These are phyloP conservation scores for Stratiomys singularior DNA, from an alignment of 2,888 invertebrate species.

Conservation along the genomic window DNA sequence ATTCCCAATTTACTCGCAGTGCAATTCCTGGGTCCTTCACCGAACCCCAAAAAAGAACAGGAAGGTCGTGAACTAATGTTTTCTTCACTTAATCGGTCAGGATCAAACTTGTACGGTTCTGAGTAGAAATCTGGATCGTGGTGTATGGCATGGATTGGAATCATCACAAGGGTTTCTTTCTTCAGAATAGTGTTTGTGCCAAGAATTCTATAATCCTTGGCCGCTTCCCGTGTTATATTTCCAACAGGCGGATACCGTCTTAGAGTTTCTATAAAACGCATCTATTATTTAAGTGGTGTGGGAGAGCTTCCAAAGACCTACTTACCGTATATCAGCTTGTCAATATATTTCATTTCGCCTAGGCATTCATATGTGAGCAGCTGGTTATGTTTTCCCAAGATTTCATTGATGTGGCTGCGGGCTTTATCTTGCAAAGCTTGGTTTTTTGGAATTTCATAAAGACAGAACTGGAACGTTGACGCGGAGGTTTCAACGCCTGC, in stretches of 20 bases:
- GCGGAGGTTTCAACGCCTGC: constrained; percentile 62
- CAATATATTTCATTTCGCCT: constrained; percentile 45
- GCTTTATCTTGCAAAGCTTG: constrained; percentile 45
- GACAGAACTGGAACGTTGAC: constrained; percentile 56
- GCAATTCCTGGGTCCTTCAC: not conserved
- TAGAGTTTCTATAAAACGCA: constrained; percentile 59
- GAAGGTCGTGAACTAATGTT: not conserved
- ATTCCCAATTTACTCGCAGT: not conserved
- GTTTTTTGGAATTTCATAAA: constrained; percentile 57
- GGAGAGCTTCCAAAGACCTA: not conserved
- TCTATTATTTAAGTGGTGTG: too few species aligned
- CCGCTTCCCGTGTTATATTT: not conserved
- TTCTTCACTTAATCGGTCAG: not conserved
- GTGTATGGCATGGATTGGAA: not conserved
- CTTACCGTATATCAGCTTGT: constrained; percentile 35
- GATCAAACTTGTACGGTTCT: not conserved
- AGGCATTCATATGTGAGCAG: constrained; percentile 45
- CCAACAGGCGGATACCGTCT: not conserved
- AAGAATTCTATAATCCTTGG: not conserved
- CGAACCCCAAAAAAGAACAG: not conserved
- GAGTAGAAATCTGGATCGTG: constrained; percentile 14
- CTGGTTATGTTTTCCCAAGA: constrained; percentile 22
- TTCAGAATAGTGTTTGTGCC: not conserved
- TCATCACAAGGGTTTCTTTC: not conserved
- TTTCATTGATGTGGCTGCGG: constrained; percentile 15